These are phyloP conservation scores for Anolis sagrei DNA, from an alignment of 2,113 vertebrate genomes.

Conservation along the genomic window DNA sequence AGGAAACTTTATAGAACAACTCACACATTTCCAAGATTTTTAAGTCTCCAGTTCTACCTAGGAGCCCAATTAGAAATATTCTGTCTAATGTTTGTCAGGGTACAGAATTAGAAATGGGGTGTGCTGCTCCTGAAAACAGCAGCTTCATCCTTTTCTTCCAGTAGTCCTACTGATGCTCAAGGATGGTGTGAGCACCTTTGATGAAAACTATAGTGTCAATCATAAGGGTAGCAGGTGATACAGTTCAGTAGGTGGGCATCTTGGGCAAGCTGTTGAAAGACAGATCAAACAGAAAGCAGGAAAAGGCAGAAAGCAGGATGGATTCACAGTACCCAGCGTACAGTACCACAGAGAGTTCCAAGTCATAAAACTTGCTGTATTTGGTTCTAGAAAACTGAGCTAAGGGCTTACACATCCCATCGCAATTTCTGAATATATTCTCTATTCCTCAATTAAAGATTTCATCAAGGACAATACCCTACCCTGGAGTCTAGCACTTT, in stretches of 20 bases:
- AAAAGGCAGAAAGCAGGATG: background rate
- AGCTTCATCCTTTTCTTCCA: background rate
- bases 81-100: too few species aligned
- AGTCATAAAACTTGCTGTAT: background rate
- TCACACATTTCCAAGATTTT: too few species aligned
- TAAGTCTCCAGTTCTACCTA: too few species aligned
- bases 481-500: background rate
- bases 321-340: background rate
- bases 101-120: too few species aligned
- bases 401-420: background rate
- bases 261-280: background rate
- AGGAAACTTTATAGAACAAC: too few species aligned
- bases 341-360: background rate
- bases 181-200: background rate
- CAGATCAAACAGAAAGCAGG: background rate
- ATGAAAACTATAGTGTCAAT: background rate
- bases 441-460: background rate
- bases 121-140: background rate
- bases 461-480: background rate
- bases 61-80: too few species aligned
- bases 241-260: background rate
- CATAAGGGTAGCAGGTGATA: background rate
- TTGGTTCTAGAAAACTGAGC: background rate
- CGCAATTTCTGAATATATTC: background rate
- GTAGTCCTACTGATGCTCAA: background rate